Conservation (phyloP, 1,140 invertebrate species). For the Propsilocerus akamusi region DNA sequence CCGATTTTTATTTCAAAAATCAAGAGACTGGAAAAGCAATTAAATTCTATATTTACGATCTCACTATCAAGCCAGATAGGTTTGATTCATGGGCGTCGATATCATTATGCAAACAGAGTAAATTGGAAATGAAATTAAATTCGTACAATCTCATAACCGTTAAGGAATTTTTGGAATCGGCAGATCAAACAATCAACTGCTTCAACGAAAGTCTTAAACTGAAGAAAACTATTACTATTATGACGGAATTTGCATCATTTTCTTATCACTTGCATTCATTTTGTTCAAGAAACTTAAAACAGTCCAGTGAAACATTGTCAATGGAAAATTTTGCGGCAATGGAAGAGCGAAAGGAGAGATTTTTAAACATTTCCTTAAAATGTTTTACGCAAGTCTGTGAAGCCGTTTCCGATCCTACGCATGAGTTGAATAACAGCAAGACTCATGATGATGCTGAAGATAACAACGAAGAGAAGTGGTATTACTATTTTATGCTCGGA, state of each 20-base stretch:
- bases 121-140: slow-evolving; percentile 66
- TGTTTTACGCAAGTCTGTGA: slow-evolving; percentile 57
- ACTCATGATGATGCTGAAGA: slow-evolving; percentile 30
- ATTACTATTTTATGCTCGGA: slow-evolving; percentile 81
- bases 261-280: slow-evolving; percentile 76
- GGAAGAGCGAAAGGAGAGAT: slow-evolving; percentile 55
- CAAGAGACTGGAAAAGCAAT: slow-evolving; percentile 59
- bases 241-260: slow-evolving; percentile 80
- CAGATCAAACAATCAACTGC: slow-evolving; percentile 51
- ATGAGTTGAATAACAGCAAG: slow-evolving; percentile 16
- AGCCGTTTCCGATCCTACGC: slow-evolving; percentile 27
- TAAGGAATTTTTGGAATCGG: slow-evolving; percentile 48
- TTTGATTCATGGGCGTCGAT: slow-evolving; percentile 86
- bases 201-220: slow-evolving; percentile 58
- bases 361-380: slow-evolving; percentile 50
- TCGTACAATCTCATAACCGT: slow-evolving; percentile 43
- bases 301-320: slow-evolving; percentile 51
- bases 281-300: slow-evolving; percentile 65
- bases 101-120: slow-evolving; percentile 59
- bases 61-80: slow-evolving; percentile 55
- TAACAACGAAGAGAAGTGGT: slow-evolving; percentile 59
- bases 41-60: slow-evolving; percentile 65
- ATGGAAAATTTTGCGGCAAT: slow-evolving; percentile 58
- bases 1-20: slow-evolving; percentile 81
- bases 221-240: slow-evolving; percentile 43